Evolutionary conservation across 2,113 vertebrate species (phyloP).

Genomic region (Isichthys henryi): DNA sequence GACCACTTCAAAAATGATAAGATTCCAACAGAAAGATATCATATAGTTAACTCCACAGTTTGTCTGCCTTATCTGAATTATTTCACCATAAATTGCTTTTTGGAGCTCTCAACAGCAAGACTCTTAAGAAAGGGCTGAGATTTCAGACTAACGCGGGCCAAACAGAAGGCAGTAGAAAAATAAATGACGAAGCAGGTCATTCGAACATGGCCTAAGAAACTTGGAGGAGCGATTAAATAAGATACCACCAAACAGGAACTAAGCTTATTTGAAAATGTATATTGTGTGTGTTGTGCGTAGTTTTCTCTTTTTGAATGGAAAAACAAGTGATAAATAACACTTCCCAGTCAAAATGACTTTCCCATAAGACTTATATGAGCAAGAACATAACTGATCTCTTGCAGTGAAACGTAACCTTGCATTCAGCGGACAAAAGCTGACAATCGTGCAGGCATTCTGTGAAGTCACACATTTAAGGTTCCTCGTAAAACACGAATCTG

Average conservation of each 20-base stretch:
- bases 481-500: conserved; percentile 5
- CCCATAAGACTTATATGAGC: not conserved
- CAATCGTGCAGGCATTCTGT: not conserved
- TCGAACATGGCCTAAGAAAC: not conserved
- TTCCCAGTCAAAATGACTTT: not conserved
- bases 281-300: not conserved
- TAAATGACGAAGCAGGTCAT: not conserved
- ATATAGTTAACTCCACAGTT: not conserved
- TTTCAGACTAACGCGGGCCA: not conserved
- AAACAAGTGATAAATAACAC: not conserved
- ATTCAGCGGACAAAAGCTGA: not conserved
- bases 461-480: conserved; percentile 5
- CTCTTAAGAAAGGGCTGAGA: not conserved
- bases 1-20: not conserved
- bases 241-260: not conserved
- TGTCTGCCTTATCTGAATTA: not conserved
- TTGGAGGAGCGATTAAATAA: not conserved
- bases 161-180: not conserved
- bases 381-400: conserved; percentile 7
- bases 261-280: not conserved
- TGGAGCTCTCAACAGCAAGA: not conserved
- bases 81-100: not conserved
- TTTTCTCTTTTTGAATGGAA: not conserved
- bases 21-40: not conserved
- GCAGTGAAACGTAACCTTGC: not conserved